Conservation (phyloP, 2,888 invertebrate genomes). For the Synanthedon andrenaeformis region DNA sequence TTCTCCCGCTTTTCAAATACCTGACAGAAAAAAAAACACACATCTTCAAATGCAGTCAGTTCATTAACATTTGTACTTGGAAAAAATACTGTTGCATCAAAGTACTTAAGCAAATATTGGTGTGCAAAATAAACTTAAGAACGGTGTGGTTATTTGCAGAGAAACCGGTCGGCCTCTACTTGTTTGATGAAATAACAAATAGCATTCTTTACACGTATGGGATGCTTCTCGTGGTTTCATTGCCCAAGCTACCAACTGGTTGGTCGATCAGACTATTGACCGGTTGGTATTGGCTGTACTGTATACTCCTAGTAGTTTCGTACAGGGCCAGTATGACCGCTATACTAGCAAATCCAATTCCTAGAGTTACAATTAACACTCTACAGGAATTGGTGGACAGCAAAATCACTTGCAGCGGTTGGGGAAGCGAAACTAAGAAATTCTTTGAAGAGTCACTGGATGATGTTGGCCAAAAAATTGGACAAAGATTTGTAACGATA, state of each 20-base stretch:
- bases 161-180: slow-evolving; percentile 69
- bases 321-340: slow-evolving; percentile 90
- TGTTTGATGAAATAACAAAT: slow-evolving; percentile 79
- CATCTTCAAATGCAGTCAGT: too few relatives aligned
- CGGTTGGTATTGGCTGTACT: slow-evolving; percentile 91
- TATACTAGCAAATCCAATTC: slow-evolving; percentile 81
- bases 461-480: slow-evolving; percentile 74
- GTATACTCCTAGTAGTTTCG: slow-evolving; percentile 81
- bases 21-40: too few relatives aligned
- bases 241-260: slow-evolving; percentile 80
- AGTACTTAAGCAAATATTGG: too few relatives aligned
- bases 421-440: slow-evolving; percentile 77
- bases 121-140: too few relatives aligned
- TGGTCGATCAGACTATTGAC: slow-evolving; percentile 86
- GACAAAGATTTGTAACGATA: slow-evolving; percentile 73
- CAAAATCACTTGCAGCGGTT: slow-evolving; percentile 76
- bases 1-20: too few relatives aligned
- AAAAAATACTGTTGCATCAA: too few relatives aligned
- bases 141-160: slow-evolving; percentile 35
- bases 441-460: slow-evolving; percentile 80
- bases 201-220: slow-evolving; percentile 84
- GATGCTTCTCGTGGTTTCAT: slow-evolving; percentile 82
- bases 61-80: too few relatives aligned
- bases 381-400: slow-evolving; percentile 76
- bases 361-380: slow-evolving; percentile 84